A percentile compares a stretch with the other conserved stretches of the same genome.
Evolutionary conservation across 2,113 vertebrate genomes (phyloP).

Genomic region (Mastomys coucha): DNA sequence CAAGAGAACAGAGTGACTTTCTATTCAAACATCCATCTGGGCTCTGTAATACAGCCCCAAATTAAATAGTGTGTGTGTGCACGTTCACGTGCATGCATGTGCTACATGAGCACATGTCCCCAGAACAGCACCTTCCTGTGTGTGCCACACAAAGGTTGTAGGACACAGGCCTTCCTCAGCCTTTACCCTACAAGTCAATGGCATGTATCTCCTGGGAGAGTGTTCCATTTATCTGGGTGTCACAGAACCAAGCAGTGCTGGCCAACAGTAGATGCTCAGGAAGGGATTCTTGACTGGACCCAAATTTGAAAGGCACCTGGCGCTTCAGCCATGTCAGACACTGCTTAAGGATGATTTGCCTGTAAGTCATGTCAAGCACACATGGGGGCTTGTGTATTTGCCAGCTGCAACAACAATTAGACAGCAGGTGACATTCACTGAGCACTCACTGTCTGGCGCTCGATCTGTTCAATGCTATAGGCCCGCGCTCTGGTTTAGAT

Average conservation of each 20-base stretch:
- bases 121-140: background rate
- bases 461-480: background rate
- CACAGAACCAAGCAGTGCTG: background rate
- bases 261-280: background rate
- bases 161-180: background rate
- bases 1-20: background rate
- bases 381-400: background rate
- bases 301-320: background rate
- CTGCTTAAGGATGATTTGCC: background rate
- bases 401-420: conserved; percentile 41
- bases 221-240: background rate
- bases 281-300: background rate
- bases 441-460: background rate
- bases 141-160: background rate
- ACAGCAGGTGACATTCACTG: conserved; percentile 38
- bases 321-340: background rate
- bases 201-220: background rate
- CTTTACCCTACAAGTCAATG: background rate
- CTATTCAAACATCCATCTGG: background rate
- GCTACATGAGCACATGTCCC: too few species aligned
- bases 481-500: background rate
- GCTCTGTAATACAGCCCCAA: background rate
- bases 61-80: background rate
- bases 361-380: background rate
- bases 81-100: background rate